Percentiles rank a stretch among this genome's conserved stretches.
Evolutionary conservation across 2,888 invertebrate genomes (phyloP).

Genomic region (Trichogramma dendrolimi): DNA sequence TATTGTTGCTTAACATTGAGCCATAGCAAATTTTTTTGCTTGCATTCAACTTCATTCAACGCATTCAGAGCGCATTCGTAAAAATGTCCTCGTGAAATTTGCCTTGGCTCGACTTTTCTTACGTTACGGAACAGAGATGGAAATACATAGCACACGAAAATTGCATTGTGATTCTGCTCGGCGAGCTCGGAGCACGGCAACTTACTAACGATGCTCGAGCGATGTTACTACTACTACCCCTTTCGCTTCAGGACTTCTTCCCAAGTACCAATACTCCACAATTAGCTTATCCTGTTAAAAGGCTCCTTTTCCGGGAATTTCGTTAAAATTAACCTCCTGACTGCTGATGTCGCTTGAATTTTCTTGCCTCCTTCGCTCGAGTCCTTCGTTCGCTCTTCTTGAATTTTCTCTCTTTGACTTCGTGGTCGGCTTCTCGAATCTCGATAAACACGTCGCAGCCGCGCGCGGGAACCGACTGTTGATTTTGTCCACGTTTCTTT

Average conservation of each 20-base stretch:
- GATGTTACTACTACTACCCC: conserved; percentile 33
- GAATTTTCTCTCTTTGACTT: conserved; percentile 27
- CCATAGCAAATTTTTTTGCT: too few relatives aligned
- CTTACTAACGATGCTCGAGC: conserved; percentile 48
- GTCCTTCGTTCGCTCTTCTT: conserved; percentile 29
- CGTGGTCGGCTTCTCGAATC: conserved; percentile 37
- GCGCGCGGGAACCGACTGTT: conserved; percentile 7
- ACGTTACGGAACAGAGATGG: conserved; percentile 2
- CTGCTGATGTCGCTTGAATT: conserved; percentile 33
- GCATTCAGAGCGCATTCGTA: too few relatives aligned
- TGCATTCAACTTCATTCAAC: too few relatives aligned
- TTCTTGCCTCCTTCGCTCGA: conserved; percentile 25
- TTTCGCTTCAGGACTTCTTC: conserved; percentile 42
- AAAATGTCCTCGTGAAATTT: too few relatives aligned
- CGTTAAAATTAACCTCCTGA: conserved; percentile 45
- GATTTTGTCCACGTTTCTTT: conserved; percentile 16
- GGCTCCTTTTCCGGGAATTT: conserved; percentile 45
- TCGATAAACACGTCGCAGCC: conserved; percentile 22
- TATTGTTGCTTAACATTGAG: too few relatives aligned
- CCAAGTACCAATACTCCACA: conserved; percentile 51
- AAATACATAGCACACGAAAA: conserved; percentile 34
- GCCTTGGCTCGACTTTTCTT: conserved; percentile 11
- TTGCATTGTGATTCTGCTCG: conserved; percentile 51
- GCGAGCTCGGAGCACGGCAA: conserved; percentile 27
- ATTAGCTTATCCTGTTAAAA: conserved; percentile 54